phyloP scores from a whole-genome alignment of 2,113 vertebrate genomes.

The Myanophis thanlyinensis region DNA sequence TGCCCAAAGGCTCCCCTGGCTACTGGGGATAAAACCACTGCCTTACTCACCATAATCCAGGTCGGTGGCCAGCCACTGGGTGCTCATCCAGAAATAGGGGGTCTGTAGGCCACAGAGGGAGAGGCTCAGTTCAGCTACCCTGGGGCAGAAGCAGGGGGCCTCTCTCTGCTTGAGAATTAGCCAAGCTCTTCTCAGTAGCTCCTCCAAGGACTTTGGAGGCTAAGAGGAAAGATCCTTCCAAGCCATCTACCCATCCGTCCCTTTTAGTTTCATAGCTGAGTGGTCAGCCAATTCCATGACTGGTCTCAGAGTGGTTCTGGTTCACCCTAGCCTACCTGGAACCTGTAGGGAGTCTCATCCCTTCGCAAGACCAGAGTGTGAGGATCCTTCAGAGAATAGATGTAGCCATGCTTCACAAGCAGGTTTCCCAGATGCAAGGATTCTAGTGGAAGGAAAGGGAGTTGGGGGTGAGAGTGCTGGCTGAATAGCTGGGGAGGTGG shows the following conservation, averaged over 20 bases:
- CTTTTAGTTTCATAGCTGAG: neutral
- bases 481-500: neutral
- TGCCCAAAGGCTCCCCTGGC: neutral
- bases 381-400: conserved; percentile 85
- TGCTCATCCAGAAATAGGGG: conserved; percentile 91
- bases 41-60: conserved; percentile 88
- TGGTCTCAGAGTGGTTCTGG: neutral
- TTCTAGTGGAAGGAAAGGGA: conserved; percentile 65
- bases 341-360: conserved; percentile 85
- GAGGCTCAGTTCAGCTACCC: neutral
- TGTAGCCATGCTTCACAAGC: conserved; percentile 83
- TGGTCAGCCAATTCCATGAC: neutral
- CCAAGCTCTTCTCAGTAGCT: neutral
- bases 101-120: conserved; percentile 70
- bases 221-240: neutral
- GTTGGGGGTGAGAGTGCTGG: neutral
- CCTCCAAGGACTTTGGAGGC: neutral
- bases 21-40: accelerated
- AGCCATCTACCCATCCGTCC: neutral
- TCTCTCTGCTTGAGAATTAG: neutral
- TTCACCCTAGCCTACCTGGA: conserved; percentile 78
- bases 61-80: conserved; percentile 86
- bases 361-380: conserved; percentile 71
- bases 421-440: conserved; percentile 82
- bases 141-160: accelerated